Base-by-base conservation (phyloP, 2,113 vertebrate genomes). In the Xiphophorus maculatus region DNA sequence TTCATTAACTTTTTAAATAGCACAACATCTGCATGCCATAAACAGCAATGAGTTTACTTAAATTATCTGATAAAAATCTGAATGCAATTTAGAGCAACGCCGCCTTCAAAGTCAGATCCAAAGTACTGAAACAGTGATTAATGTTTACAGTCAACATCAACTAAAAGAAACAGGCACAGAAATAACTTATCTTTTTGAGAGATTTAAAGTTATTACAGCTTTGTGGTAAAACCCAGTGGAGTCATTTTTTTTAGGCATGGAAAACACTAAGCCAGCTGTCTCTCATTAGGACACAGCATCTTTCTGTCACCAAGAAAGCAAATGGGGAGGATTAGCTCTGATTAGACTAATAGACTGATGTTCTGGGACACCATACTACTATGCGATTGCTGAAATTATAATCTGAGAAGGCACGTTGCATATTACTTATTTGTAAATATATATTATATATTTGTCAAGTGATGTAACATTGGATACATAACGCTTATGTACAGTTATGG, bases 271-370 rank as follows among this genome's bases (percentile, higher is more conserved):
- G 87, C 91, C 92, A 94, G 93, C 92, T 94, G 94, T 92, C 92
- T 95, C 92, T 94, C 93, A 94, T 95, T 95, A 95, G 87, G 73
- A 80, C 84, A 87, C 90, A 93, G 90, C 92, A 92, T 95, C 91
- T 91, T 92, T 81, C 82, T 85, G 91, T 94, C 93, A 94, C 92
- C 89, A 83, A 89, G 94, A 93, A 87, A 91, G 83, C 92, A 92
- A 58, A 91, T 87, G 84, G 89, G 90, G 89, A 91, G 91, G 93
- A 94, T 94, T 92, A 93, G 88, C 91, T 90, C 80, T 92, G 94
- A 95, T 94, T 92, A 87, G 91, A 87, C 90, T 90, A 92, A 93
- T 92, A 94, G 87, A 84, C 86, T 62, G 83, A 88, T 75, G 62
- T 89, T 81, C 82, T 85, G 93, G 92, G 93, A 93, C 75, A 73